Percentiles rank a stretch among this genome's conserved stretches.
These are phyloP conservation scores for Otus sunia DNA, from an alignment of 2,113 vertebrate genomes.

Conservation along the genomic window DNA sequence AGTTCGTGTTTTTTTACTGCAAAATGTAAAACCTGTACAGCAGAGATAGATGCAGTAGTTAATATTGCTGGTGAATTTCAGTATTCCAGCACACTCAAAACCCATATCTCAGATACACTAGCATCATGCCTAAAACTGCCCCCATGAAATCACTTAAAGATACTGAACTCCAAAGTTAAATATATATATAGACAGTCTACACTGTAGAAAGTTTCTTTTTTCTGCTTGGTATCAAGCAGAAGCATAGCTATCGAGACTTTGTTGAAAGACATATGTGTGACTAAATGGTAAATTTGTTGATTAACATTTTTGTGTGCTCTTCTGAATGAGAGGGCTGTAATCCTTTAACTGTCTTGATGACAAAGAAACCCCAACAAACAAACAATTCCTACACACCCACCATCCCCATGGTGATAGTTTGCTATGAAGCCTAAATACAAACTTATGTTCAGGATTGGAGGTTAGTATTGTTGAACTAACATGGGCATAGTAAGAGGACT, in stretches of 20 bases:
- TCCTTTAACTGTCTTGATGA: not conserved
- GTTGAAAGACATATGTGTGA: not conserved
- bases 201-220: not conserved
- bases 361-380: not conserved
- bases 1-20: not conserved
- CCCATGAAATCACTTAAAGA: not conserved
- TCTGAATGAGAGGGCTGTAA: not conserved
- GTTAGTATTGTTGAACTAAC: not conserved
- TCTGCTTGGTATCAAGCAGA: not conserved
- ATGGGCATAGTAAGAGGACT: not conserved
- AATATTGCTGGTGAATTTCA: not conserved
- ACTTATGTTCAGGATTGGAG: not conserved
- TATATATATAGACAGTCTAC: not conserved
- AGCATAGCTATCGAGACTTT: not conserved
- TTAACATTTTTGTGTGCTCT: not conserved
- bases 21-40: not conserved
- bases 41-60: not conserved
- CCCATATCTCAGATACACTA: not conserved
- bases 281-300: not conserved
- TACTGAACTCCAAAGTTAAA: not conserved
- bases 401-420: not conserved
- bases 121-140: not conserved
- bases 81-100: not conserved
- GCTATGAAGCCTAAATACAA: not conserved
- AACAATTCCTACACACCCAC: not conserved